Evolutionary conservation across 2,888 invertebrate species (phyloP).

Genomic region (Sepiola atlantica): DNA sequence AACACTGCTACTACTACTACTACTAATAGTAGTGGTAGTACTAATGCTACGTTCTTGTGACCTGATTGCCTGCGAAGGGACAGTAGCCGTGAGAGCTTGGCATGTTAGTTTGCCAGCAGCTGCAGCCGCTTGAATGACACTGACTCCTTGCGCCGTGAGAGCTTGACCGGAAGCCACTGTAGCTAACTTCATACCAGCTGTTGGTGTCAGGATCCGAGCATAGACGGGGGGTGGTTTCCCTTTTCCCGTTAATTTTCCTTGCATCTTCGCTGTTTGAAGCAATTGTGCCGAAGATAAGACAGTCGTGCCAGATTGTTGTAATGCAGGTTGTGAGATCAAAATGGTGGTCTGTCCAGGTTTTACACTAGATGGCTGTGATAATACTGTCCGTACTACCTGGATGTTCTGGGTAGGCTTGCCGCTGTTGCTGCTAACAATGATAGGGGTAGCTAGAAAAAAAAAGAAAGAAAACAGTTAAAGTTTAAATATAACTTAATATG

Average conservation of each 20-base stretch:
- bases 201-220: slow-evolving; percentile 72
- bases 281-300: slow-evolving; percentile 61
- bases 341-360: slow-evolving; percentile 72
- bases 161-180: slow-evolving; percentile 56
- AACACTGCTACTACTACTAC: not conserved
- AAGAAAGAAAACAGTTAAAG: not conserved
- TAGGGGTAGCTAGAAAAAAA: slow-evolving; percentile 52
- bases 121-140: slow-evolving; percentile 51
- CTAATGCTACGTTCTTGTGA: slow-evolving; percentile 32
- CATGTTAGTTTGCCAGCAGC: slow-evolving; percentile 43
- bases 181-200: slow-evolving; percentile 66
- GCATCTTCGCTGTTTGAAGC: slow-evolving; percentile 58
- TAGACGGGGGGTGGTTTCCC: slow-evolving; percentile 69
- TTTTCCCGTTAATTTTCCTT: slow-evolving; percentile 61
- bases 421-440: slow-evolving; percentile 59
- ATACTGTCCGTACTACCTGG: slow-evolving; percentile 71
- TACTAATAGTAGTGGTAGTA: not conserved
- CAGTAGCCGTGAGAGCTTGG: slow-evolving; percentile 44
- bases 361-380: slow-evolving; percentile 69
- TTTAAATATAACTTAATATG: not conserved
- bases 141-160: slow-evolving; percentile 48
- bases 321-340: slow-evolving; percentile 69
- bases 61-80: slow-evolving; percentile 23
- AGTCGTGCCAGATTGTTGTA: slow-evolving; percentile 60
- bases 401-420: slow-evolving; percentile 66